Percentiles rank a stretch among this genome's conserved stretches.
Evolutionary conservation across 1,140 invertebrate species (phyloP).

Genomic region (Penaeus chinensis): DNA sequence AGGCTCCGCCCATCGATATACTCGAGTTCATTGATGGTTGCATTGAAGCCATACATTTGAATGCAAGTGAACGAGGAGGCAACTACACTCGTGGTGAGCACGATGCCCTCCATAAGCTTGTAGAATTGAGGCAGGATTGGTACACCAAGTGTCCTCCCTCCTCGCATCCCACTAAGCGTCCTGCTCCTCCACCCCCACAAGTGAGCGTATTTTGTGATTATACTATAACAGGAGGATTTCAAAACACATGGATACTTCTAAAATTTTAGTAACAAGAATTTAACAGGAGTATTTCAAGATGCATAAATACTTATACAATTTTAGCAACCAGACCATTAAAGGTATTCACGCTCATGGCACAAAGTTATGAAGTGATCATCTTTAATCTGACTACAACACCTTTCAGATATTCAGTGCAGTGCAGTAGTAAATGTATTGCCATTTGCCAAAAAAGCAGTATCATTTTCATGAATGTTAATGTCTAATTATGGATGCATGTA

Average conservation of each 20-base stretch:
- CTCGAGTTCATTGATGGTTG: constrained; percentile 56
- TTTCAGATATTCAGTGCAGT: too few species aligned
- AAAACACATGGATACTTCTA: background rate
- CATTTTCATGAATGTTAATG: too few species aligned
- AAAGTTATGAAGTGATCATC: too few species aligned
- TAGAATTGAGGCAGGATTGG: constrained; percentile 52
- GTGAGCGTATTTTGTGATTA: constrained; percentile 12
- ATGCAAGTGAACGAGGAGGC: constrained; percentile 55
- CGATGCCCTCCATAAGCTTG: constrained; percentile 47
- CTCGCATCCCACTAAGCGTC: constrained; percentile 31
- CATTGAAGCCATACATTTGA: constrained; percentile 52
- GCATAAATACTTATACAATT: too few species aligned
- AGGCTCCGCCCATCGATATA: constrained; percentile 44
- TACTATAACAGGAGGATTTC: background rate
- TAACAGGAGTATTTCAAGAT: too few species aligned
- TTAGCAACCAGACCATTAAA: too few species aligned
- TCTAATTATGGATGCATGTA: too few species aligned
- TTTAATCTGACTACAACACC: too few species aligned
- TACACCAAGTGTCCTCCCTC: constrained; percentile 44
- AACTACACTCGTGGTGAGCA: constrained; percentile 39
- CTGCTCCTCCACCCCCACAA: constrained; percentile 46
- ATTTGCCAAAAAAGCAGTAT: too few species aligned
- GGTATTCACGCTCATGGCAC: too few species aligned
- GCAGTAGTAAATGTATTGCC: too few species aligned
- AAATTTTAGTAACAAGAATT: too few species aligned